Conservation (phyloP, 1,140 invertebrate genomes). For the Neodiprion fabricii region DNA sequence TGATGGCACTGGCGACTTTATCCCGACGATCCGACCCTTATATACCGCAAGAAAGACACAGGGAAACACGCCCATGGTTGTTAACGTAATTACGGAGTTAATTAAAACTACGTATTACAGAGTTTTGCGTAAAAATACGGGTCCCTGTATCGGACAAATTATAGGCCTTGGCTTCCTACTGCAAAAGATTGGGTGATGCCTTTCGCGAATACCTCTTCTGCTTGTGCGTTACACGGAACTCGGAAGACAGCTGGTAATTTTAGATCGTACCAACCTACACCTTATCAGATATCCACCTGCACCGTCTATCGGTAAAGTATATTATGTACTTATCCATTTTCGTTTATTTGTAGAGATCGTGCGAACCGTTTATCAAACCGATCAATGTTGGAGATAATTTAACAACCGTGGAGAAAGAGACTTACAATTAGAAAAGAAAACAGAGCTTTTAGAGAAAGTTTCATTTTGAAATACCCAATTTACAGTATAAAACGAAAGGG, state of each 20-base stretch:
- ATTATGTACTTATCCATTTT: too few relatives aligned
- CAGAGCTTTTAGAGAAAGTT: too few relatives aligned
- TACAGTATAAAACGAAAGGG: too few relatives aligned
- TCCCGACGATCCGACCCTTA: slow-evolving; percentile 34
- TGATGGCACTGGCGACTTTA: slow-evolving; percentile 32
- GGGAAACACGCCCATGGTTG: slow-evolving; percentile 22
- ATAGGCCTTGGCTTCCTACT: slow-evolving; percentile 43
- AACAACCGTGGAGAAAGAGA: too few relatives aligned
- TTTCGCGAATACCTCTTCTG: neutral
- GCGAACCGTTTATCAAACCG: too few relatives aligned
- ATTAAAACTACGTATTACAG: slow-evolving; percentile 46
- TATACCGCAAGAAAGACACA: slow-evolving; percentile 36
- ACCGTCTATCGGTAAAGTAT: neutral
- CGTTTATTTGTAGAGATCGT: too few relatives aligned
- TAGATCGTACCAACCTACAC: slow-evolving; percentile 4
- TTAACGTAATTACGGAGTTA: slow-evolving; percentile 40
- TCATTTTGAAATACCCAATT: too few relatives aligned
- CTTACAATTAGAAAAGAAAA: too few relatives aligned
- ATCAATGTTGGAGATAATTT: too few relatives aligned
- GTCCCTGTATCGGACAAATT: slow-evolving; percentile 41
- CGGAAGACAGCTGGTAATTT: neutral
- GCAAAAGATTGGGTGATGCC: slow-evolving; percentile 37
- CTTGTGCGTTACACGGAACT: neutral
- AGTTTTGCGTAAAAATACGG: slow-evolving; percentile 30
- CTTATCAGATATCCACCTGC: slow-evolving; percentile 24